Conservation (phyloP, 2,888 invertebrate species). For the Parapristionchus giblindavisi region DNA sequence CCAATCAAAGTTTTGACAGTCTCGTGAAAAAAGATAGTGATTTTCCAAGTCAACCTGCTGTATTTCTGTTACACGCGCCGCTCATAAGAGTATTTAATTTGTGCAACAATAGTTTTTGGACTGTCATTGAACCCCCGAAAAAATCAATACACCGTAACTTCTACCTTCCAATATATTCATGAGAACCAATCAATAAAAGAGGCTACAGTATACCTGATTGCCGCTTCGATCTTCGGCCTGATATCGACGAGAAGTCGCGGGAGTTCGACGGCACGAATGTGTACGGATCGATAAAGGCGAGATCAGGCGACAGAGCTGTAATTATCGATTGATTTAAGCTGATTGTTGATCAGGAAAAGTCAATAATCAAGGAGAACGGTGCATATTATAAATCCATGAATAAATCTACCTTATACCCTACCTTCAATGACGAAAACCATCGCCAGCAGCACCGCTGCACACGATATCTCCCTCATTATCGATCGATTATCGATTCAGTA, state of each 20-base stretch:
- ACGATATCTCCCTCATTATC: slow-evolving; percentile 22
- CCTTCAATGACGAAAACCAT: not conserved
- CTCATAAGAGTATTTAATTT: too few relatives aligned
- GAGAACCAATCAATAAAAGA: not conserved
- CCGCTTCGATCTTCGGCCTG: slow-evolving; percentile 20
- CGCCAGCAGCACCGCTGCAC: not conserved
- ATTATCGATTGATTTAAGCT: not conserved
- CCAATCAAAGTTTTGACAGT: too few relatives aligned
- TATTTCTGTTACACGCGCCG: too few relatives aligned
- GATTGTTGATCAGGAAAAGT: not conserved
- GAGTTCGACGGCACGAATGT: not conserved
- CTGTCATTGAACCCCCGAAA: not conserved
- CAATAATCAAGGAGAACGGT: not conserved
- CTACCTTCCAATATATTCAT: not conserved
- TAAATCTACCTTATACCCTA: not conserved
- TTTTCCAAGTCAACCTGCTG: too few relatives aligned
- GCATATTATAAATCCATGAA: not conserved
- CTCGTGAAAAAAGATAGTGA: too few relatives aligned
- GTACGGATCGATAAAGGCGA: slow-evolving; percentile 31
- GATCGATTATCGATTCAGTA: too few relatives aligned
- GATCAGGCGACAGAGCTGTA: slow-evolving; percentile 11
- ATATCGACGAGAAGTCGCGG: slow-evolving; percentile 19
- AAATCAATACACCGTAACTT: not conserved
- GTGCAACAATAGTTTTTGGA: not conserved
- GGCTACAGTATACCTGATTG: slow-evolving; percentile 9